Evolutionary conservation across 1,140 invertebrate species (phyloP).

Genomic region (Cydia fagiglandana): DNA sequence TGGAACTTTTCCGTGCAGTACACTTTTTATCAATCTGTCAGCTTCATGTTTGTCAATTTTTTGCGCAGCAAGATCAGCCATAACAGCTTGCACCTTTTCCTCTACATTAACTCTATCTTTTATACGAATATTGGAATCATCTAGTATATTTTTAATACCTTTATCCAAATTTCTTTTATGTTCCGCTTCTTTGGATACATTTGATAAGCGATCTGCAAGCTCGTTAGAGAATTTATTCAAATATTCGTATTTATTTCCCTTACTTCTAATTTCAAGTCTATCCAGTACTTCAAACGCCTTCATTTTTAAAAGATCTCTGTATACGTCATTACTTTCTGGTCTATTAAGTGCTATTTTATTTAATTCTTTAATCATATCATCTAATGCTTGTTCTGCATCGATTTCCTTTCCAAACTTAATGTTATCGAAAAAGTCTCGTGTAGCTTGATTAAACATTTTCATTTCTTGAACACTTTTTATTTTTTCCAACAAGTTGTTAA

Average conservation of each 20-base stretch:
- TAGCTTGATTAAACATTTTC: not conserved
- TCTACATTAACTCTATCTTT: not conserved
- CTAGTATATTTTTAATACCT: not conserved
- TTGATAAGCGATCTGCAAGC: not conserved
- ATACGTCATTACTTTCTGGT: not conserved
- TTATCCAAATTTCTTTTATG: not conserved
- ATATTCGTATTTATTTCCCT: slow-evolving; percentile 7
- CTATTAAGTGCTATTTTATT: not conserved
- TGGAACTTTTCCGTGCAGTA: not conserved
- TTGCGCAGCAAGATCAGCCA: not conserved
- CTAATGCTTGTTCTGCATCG: not conserved
- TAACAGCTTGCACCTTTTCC: not conserved
- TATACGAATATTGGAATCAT: not conserved
- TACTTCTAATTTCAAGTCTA: not conserved
- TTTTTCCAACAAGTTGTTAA: slow-evolving; percentile 1
- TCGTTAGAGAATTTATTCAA: not conserved
- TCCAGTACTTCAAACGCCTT: not conserved
- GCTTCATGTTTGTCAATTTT: not conserved
- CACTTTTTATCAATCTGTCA: not conserved
- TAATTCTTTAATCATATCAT: not conserved
- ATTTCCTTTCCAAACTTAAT: not conserved
- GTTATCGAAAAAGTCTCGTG: not conserved
- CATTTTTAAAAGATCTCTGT: not conserved
- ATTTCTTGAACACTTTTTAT: not conserved
- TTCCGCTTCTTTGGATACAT: not conserved